Conservation (phyloP, 64 coral and sea anemone species). For the Porites lutea region DNA sequence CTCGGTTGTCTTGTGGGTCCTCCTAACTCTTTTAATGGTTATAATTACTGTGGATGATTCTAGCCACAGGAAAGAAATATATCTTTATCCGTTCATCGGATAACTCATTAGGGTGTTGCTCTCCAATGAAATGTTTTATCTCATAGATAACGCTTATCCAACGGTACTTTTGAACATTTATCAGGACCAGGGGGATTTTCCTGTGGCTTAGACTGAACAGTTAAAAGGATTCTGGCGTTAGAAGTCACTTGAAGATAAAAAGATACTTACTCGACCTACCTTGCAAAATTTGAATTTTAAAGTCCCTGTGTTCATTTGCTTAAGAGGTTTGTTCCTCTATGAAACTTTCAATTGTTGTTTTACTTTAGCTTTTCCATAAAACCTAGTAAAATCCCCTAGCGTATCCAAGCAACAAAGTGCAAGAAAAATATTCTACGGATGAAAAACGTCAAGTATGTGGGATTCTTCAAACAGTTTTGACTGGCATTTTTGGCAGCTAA, state of each 20-base stretch:
- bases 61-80: too few species aligned
- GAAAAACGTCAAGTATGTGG: neutral
- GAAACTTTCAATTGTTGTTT: neutral
- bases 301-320: neutral
- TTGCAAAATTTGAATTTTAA: neutral
- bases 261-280: neutral
- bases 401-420: neutral
- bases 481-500: neutral
- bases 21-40: too few species aligned
- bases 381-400: neutral
- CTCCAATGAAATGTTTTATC: too few species aligned
- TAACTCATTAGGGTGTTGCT: too few species aligned
- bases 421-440: neutral
- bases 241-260: neutral
- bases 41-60: too few species aligned
- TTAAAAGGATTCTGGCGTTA: neutral
- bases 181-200: too few species aligned
- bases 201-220: neutral
- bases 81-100: too few species aligned
- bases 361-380: neutral
- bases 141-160: too few species aligned
- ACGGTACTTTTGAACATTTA: too few species aligned
- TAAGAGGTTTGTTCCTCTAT: neutral
- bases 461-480: neutral
- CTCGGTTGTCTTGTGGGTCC: too few species aligned